Conservation (phyloP, 2,113 vertebrate species). For the Micronisus gabar region DNA sequence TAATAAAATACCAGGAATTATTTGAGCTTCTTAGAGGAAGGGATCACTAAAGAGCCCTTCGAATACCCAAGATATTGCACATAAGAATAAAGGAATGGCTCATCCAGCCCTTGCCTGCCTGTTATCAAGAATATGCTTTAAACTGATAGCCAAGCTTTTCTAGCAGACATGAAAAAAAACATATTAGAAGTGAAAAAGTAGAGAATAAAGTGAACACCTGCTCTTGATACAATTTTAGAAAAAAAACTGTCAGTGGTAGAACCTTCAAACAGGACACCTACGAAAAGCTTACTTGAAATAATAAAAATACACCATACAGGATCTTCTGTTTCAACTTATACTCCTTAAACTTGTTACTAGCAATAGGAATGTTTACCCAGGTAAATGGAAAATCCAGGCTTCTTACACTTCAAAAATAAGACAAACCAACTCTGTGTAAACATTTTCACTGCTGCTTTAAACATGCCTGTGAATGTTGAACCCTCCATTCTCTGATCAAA, state of each 20-base stretch:
- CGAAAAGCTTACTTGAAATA: neutral
- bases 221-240: neutral
- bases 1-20: slow-evolving; percentile 68
- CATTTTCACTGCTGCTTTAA: neutral
- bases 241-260: neutral
- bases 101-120: slow-evolving; percentile 9
- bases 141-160: slow-evolving; percentile 26
- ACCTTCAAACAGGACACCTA: neutral
- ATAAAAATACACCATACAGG: neutral
- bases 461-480: neutral
- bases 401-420: neutral
- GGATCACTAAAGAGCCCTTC: slow-evolving; percentile 55
- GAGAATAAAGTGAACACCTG: slow-evolving; percentile 13
- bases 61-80: slow-evolving; percentile 55
- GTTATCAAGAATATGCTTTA: slow-evolving; percentile 21
- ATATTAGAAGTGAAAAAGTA: neutral
- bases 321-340: neutral
- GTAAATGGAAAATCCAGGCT: neutral
- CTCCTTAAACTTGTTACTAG: neutral
- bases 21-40: slow-evolving; percentile 60
- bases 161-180: slow-evolving; percentile 20
- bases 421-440: neutral
- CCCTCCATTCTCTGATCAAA: neutral
- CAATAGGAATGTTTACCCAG: neutral
- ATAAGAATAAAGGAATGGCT: slow-evolving; percentile 19